Percentiles rank a stretch among this genome's conserved stretches.
phyloP scores from a whole-genome alignment of 2,888 invertebrate species.

The Euzophera pinguis region DNA sequence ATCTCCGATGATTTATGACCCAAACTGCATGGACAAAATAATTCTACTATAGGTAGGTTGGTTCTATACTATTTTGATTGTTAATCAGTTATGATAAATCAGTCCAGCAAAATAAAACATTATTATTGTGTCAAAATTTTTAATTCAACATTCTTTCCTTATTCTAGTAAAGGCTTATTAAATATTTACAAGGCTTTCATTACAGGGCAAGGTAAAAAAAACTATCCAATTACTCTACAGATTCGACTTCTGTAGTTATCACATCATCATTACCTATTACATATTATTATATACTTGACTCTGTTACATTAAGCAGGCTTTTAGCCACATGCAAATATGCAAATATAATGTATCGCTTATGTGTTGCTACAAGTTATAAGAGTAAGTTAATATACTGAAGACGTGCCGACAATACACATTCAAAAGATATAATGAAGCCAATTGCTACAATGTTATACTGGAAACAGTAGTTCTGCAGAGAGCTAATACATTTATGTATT shows the following conservation, averaged over 20 bases:
- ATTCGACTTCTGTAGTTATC: conserved; percentile 61
- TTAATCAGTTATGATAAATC: too few species aligned
- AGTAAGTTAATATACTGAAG: conserved; percentile 23
- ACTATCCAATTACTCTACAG: conserved; percentile 66
- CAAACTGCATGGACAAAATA: too few species aligned
- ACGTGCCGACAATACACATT: conserved; percentile 24
- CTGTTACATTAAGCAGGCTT: conserved; percentile 43
- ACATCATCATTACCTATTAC: conserved; percentile 45
- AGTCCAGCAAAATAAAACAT: conserved; percentile 54
- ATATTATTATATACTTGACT: conserved; percentile 48
- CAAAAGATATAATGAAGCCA: conserved; percentile 40
- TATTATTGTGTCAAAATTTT: conserved; percentile 65
- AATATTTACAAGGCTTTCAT: conserved; percentile 77
- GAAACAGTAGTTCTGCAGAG: conserved; percentile 39
- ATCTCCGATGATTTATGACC: too few species aligned
- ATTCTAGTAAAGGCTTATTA: conserved; percentile 74
- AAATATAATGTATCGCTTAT: conserved; percentile 17
- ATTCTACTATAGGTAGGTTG: too few species aligned
- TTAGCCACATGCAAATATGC: conserved; percentile 26
- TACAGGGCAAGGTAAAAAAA: conserved; percentile 76
- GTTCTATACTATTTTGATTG: too few species aligned
- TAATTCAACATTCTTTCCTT: conserved; percentile 75
- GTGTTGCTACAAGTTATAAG: conserved; percentile 6
- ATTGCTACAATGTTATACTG: conserved; percentile 32
- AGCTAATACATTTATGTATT: conserved; percentile 39